Evolutionary conservation across 1,140 invertebrate genomes (phyloP), one percentile per base, ranked within the genome.

Genomic region (Bombus fervidus): DNA sequence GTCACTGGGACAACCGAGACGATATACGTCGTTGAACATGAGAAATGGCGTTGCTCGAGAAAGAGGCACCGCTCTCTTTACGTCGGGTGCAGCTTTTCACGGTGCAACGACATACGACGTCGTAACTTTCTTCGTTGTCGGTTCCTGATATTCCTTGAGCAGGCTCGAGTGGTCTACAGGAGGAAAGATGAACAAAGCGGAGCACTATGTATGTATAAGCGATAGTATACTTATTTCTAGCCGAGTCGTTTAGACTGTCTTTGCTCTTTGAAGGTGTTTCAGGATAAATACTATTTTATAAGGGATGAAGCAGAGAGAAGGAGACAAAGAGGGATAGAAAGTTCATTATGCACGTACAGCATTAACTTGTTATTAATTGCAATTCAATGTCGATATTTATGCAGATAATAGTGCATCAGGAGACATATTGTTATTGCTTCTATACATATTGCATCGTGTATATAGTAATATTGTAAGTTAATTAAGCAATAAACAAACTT

Each of bases 51-150:
- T 5, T 28, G 41, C 71, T n/a, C 57, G 71, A 74, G 59, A 68
- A 39, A 72, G 57, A 41, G 31, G n/a, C 59, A 22, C n/a, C 57
- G 84, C 37, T 68, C 84, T 75, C 79, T 81, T 81, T 68, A 81
- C 79, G 84, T 85, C 84, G 43, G 68, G 12, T 37, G 78, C 84
- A 85, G 79, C 62, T 59, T 85, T 73, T 75, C 69, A 57, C 77
- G 15, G 78, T 22, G 39, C 37, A 53, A 53, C 81, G 47, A 47
- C 39, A 31, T 39, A 53, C 41, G 53, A 77, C 31, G 68, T 59
- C 84, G 84, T 85, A 85, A 85, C 71, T 85, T 81, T 81, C 59
- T 64, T 75, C 47, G 41, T 73, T 57, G 75, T 71, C 53, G 71
- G 68, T 6, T 22, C 77, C 57, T n/a, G 74, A 77, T 88, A n/a